Base-by-base conservation (phyloP, 2,888 invertebrate species). In the Drosophila meridiana region DNA sequence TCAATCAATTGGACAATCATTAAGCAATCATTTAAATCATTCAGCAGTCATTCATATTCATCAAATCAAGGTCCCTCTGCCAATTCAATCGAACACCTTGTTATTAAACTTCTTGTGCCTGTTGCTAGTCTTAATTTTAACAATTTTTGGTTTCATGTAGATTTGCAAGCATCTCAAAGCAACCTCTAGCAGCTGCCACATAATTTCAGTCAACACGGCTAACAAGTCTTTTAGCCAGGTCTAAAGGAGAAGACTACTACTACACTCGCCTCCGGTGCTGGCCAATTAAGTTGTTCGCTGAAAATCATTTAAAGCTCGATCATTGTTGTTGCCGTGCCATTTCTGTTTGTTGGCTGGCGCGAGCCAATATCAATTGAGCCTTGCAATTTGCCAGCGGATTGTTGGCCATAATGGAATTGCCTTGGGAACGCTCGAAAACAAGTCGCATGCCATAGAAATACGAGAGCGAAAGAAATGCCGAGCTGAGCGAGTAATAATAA, bases 391-490 rank as follows among this genome's bases (percentile, higher is more conserved):
- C 85, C 47, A 71, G 55, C 74, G 83, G 72, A 83, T 86, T 84
- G 83, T 60, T 63, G 65, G 73, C 72, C 74, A 80, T 85, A 85
- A 86, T 87, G 75, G 80, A 87, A 86, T 86, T 85, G 89, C 87
- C 85, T 89, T 89, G 89, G 85, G 87, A 86, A 86, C 89, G 85
- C 80, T 84, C 85, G 55, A 84, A 85, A 87, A 84, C 87, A 89
- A 86, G 82, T 87, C 74, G 76, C 73, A 78, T 72, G 66, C 78
- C 70, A 83, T 89, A 69, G 84, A 79, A 79, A 77, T 83, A 55
- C 57, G 57, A 67, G 64, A 40, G 63, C 32, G 55, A 56, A 63
- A 32, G 60, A 84, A 84, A 87, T 76, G 82, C 55, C 55, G 40
- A 55, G 52, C 52, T 36, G 73, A 86, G 89, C 60, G 78, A 89